Percentiles rank a stretch among this genome's conserved stretches.
Conservation (phyloP, 2,113 vertebrate genomes). For the Calonectris borealis region DNA sequence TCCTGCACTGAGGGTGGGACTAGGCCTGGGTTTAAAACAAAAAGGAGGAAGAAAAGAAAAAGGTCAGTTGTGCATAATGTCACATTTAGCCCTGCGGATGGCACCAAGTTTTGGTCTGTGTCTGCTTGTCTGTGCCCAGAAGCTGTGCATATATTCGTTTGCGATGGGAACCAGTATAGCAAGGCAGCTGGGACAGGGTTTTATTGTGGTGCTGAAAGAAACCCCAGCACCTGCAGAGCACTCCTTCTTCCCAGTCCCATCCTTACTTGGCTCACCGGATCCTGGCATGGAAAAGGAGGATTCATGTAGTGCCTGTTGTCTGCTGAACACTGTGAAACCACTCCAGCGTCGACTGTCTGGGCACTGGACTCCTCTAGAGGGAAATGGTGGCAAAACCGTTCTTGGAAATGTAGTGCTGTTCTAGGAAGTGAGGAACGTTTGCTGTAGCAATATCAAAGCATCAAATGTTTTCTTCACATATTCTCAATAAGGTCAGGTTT, state of each 20-base stretch:
- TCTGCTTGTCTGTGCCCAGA: neutral
- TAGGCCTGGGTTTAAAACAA: neutral
- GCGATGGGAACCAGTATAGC: neutral
- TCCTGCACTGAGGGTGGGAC: neutral
- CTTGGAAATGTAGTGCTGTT: neutral
- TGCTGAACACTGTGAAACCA: neutral
- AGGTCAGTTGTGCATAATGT: neutral
- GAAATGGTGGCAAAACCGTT: neutral
- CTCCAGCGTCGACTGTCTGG: rapidly evolving
- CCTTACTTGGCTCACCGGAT: neutral
- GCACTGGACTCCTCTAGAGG: neutral
- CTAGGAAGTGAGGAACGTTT: neutral
- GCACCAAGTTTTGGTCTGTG: neutral
- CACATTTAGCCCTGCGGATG: neutral
- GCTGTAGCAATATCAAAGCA: neutral
- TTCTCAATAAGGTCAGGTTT: neutral
- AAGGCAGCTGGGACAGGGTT: neutral
- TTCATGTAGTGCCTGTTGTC: neutral
- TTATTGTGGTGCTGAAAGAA: neutral
- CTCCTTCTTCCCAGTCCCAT: neutral
- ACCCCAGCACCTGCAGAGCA: neutral
- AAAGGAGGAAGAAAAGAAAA: neutral
- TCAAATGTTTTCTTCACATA: neutral
- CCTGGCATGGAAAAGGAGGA: neutral
- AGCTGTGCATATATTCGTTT: neutral